Percentiles rank a stretch among this genome's conserved stretches.
These are phyloP conservation scores for Drosophila obscura DNA, from an alignment of 1,140 invertebrate species.

Conservation along the genomic window DNA sequence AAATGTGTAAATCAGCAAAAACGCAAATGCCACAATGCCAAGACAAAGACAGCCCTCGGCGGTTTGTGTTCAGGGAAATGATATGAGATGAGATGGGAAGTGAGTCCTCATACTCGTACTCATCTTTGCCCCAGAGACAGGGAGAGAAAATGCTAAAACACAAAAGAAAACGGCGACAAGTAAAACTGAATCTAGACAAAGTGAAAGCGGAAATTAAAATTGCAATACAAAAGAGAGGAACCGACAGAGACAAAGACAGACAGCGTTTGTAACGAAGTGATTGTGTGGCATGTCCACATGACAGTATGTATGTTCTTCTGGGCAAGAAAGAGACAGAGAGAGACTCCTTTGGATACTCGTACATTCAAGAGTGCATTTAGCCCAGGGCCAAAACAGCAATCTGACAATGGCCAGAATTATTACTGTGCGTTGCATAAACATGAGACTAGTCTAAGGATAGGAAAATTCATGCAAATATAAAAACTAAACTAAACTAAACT, in stretches of 20 bases:
- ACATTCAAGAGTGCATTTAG: slow-evolving; percentile 23
- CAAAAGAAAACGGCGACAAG: slow-evolving; percentile 49
- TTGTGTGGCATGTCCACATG: slow-evolving; percentile 14
- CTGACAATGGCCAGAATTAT: slow-evolving; percentile 15
- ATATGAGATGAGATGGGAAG: slow-evolving; percentile 16
- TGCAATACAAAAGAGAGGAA: slow-evolving; percentile 69
- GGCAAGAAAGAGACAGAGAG: neutral
- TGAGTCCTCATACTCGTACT: no score
- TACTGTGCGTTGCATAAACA: neutral
- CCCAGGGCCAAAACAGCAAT: slow-evolving; percentile 16
- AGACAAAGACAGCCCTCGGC: slow-evolving; percentile 36
- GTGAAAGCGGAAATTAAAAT: slow-evolving; percentile 82
- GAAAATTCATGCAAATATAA: no score
- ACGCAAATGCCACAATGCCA: slow-evolving; percentile 53
- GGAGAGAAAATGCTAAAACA: slow-evolving; percentile 17
- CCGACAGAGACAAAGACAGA: slow-evolving; percentile 38
- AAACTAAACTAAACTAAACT: no score
- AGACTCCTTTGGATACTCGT: slow-evolving; percentile 6
- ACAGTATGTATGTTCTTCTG: neutral
- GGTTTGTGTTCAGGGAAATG: neutral
- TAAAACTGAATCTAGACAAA: slow-evolving; percentile 78
- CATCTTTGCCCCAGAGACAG: no score
- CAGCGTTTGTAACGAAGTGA: slow-evolving; percentile 66
- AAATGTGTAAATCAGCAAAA: slow-evolving; percentile 76
- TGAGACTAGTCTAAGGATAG: no score